Conservation (phyloP, 2,113 vertebrate genomes). For the Pycnonotus jocosus region DNA sequence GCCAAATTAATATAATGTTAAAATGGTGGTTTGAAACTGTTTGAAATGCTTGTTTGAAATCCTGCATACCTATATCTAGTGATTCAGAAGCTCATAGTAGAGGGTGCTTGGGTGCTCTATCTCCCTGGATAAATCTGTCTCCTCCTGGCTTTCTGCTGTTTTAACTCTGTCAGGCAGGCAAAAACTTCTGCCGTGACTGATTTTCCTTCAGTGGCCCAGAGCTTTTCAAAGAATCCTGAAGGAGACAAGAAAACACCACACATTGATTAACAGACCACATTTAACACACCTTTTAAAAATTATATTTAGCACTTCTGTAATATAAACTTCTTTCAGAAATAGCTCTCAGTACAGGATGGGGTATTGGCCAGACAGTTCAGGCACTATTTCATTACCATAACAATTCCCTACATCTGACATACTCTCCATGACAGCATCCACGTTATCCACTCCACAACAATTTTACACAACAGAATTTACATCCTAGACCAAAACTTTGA, state of each 20-base stretch:
- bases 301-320: neutral
- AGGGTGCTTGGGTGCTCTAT: neutral
- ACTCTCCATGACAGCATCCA: neutral
- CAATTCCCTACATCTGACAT: neutral
- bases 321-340: neutral
- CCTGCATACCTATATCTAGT: neutral
- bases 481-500: neutral
- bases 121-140: neutral
- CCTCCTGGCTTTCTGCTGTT: neutral
- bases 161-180: neutral
- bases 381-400: neutral
- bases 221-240: neutral
- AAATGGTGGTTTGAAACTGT: neutral
- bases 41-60: neutral
- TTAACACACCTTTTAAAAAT: neutral
- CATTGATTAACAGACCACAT: neutral
- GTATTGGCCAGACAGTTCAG: neutral
- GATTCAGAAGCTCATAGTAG: neutral
- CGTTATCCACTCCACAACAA: neutral
- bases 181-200: neutral
- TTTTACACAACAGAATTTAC: neutral
- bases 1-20: conserved; percentile 4
- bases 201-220: neutral
- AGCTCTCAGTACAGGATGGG: neutral
- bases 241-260: neutral